phyloP scores from a whole-genome alignment of 2,888 invertebrate genomes.

The Cistogaster globosa region DNA sequence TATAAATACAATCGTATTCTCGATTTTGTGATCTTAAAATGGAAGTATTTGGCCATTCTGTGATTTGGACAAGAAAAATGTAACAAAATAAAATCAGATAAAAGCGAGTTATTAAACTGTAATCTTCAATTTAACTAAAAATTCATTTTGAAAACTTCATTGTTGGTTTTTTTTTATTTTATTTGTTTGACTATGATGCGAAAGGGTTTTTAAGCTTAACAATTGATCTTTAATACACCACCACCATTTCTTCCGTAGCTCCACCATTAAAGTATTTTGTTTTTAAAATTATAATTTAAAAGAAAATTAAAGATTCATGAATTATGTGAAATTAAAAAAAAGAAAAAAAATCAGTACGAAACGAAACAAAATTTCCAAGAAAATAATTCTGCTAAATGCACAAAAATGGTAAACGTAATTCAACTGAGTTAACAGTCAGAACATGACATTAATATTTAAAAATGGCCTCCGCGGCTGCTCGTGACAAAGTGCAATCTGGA shows the following conservation, averaged over 20 bases:
- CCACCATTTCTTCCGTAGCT: background rate
- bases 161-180: constrained; percentile 7
- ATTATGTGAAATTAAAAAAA: constrained; percentile 8
- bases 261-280: background rate
- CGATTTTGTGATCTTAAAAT: background rate
- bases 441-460: too few species aligned
- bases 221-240: constrained; percentile 78
- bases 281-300: background rate
- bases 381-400: background rate
- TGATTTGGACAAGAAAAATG: too few species aligned
- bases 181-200: constrained; percentile 1
- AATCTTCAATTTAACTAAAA: too few species aligned
- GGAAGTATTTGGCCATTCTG: too few species aligned
- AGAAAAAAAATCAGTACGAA: constrained; percentile 23
- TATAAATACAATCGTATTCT: background rate
- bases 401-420: too few species aligned
- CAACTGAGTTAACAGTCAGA: too few species aligned
- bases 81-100: too few species aligned
- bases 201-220: constrained; percentile 63
- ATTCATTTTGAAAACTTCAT: too few species aligned
- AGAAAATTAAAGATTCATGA: background rate
- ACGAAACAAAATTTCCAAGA: constrained; percentile 9
- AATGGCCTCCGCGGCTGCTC: too few species aligned
- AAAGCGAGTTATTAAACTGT: too few species aligned
- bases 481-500: too few species aligned